phyloP scores from a whole-genome alignment of 2,113 vertebrate genomes.

The Raja brachyura region DNA sequence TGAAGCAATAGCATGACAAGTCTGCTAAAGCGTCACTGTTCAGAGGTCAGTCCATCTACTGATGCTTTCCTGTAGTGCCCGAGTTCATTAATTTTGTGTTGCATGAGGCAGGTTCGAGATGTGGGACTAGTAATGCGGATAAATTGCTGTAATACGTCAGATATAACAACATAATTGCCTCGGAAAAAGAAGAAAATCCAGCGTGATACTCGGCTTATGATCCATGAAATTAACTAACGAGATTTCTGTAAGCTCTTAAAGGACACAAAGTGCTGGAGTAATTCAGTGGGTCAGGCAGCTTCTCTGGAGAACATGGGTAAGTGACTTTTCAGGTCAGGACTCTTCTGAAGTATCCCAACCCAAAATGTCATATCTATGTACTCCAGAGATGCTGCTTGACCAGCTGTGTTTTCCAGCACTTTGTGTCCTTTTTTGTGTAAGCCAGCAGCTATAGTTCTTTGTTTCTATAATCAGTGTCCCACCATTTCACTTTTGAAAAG shows the following conservation, averaged over 20 bases:
- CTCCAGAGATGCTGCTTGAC: no score
- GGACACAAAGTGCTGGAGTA: no score
- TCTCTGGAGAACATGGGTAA: no score
- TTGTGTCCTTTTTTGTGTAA: no score
- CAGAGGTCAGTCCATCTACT: not conserved
- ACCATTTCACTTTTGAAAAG: not conserved
- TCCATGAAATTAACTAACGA: conserved; percentile 1
- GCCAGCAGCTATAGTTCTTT: no score
- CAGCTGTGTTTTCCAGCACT: no score
- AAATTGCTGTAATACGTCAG: not conserved
- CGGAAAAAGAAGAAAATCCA: not conserved
- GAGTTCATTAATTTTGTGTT: not conserved
- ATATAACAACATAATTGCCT: not conserved
- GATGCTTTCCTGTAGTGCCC: not conserved
- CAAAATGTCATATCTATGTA: no score
- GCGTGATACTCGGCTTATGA: not conserved
- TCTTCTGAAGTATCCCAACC: no score
- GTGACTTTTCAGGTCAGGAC: no score
- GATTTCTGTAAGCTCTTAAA: not conserved
- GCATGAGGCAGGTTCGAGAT: not conserved
- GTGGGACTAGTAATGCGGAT: not conserved
- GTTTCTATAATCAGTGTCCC: not conserved
- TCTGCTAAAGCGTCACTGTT: not conserved
- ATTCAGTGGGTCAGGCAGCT: no score
- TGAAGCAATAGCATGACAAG: not conserved